A percentile compares a stretch with the other conserved stretches of the same genome.
Evolutionary conservation across 2,113 vertebrate genomes (phyloP).

Genomic region (Tachysurus fulvidraco): DNA sequence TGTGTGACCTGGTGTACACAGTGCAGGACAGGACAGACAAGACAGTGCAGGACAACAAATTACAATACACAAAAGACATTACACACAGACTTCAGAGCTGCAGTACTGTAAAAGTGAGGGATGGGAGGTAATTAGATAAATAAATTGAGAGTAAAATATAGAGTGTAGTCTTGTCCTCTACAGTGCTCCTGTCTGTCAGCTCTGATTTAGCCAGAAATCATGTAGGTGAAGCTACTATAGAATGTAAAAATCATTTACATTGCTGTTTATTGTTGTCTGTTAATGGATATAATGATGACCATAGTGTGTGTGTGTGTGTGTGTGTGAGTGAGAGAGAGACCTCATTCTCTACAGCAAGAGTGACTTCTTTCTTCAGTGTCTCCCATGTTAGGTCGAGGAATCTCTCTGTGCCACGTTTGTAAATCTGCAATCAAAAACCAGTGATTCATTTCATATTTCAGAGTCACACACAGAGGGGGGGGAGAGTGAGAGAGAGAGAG

Average conservation of each 20-base stretch:
- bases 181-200: neutral
- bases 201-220: neutral
- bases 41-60: too few relatives aligned
- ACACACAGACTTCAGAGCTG: neutral
- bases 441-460: neutral
- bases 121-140: neutral
- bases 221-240: neutral
- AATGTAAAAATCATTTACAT: neutral
- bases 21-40: too few relatives aligned
- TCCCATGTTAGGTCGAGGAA: slow-evolving; percentile 83
- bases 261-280: neutral
- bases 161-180: neutral
- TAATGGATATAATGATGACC: neutral
- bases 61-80: too few relatives aligned
- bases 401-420: slow-evolving; percentile 78
- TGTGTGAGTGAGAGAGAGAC: slow-evolving; percentile 45
- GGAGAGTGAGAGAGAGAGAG: too few relatives aligned
- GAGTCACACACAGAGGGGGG: neutral
- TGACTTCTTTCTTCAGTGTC: slow-evolving; percentile 89
- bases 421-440: slow-evolving; percentile 76
- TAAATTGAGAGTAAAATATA: neutral
- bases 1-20: too few relatives aligned
- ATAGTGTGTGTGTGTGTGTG: neutral
- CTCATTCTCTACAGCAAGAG: slow-evolving; percentile 87
- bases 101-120: neutral